Evolutionary conservation across 2,797 vertebrate species (phyloP).

Genomic region (Graptemys geographica): DNA sequence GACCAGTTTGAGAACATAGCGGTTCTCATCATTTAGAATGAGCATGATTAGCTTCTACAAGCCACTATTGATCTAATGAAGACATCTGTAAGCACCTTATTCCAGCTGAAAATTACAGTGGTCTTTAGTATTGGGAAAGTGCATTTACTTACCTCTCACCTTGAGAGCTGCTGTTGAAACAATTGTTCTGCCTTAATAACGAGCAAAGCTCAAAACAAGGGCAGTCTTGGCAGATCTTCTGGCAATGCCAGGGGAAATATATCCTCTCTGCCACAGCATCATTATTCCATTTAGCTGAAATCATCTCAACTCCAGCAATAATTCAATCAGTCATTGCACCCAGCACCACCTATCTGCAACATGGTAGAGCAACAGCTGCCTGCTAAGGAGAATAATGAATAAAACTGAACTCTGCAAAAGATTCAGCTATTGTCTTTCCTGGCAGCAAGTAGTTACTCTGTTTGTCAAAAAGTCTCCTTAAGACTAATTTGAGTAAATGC

Average conservation of each 20-base stretch:
- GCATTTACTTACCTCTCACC: not conserved
- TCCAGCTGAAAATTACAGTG: slow-evolving; percentile 21
- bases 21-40: slow-evolving; percentile 26
- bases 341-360: not conserved
- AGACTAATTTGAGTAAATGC: not conserved
- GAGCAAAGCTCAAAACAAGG: not conserved
- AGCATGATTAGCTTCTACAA: slow-evolving; percentile 54
- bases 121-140: not conserved
- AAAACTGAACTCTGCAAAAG: not conserved
- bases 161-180: slow-evolving; percentile 14
- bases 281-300: not conserved
- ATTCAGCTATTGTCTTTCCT: not conserved
- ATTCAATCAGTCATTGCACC: not conserved
- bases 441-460: not conserved
- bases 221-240: not conserved
- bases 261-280: not conserved
- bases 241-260: slow-evolving; percentile 12
- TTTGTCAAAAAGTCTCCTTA: not conserved
- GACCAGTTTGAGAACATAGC: slow-evolving; percentile 8
- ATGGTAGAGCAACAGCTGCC: not conserved
- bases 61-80: slow-evolving; percentile 62
- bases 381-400: not conserved
- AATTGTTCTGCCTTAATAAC: not conserved
- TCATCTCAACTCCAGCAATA: not conserved
- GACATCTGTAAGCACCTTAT: slow-evolving; percentile 45